Base-by-base conservation (phyloP, 2,113 vertebrate species). In the Fulica atra region DNA sequence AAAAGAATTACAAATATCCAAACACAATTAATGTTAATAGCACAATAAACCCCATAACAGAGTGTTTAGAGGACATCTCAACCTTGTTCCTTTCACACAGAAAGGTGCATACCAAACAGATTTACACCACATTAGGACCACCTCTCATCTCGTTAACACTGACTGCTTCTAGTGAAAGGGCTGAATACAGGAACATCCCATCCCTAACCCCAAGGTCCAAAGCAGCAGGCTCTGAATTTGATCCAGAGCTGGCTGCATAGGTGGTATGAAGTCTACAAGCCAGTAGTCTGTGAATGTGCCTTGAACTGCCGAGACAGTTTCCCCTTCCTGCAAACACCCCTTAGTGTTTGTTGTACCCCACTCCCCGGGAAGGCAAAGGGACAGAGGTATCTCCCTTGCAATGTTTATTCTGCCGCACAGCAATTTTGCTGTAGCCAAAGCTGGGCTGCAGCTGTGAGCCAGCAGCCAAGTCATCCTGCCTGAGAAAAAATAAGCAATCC, bases 311-410 rank as follows among this genome's bases (percentile, higher is more conserved):
- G 31, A 40, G 38, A 24, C 13, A 28, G 44, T 50, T 78, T 11
- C 40, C 51, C 56, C 31, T 76, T 69, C 51, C 60, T 20, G n/a
- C 65, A 65, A 85, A 59, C 65, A 68, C 5, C 26, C 59, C 65
- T 29, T 24, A 25, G 71, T 33, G n/a, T 42, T 31, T 33, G 12
- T 48, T 2, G 0, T 7, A 50, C 31, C 16, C 3, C 3, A 1
- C 20, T 80, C 56, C 57, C 61, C 9, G 20, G 63, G 46, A 89
- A 68, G 28, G 57, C 53, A 23, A 29, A 82, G 17, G 48, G 26
- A 74, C 2, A 42, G 60, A 72, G 64, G 5, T 5, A 26, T 31
- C 54, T 29, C 24, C 59, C 24, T 17, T 31, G 20, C 16, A 11
- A 7, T 5, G 50, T 38, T 72, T 63, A 13, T 21, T 36, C 33